Evolutionary conservation across 2,888 invertebrate species (phyloP).

Genomic region (Andrena flavipes): DNA sequence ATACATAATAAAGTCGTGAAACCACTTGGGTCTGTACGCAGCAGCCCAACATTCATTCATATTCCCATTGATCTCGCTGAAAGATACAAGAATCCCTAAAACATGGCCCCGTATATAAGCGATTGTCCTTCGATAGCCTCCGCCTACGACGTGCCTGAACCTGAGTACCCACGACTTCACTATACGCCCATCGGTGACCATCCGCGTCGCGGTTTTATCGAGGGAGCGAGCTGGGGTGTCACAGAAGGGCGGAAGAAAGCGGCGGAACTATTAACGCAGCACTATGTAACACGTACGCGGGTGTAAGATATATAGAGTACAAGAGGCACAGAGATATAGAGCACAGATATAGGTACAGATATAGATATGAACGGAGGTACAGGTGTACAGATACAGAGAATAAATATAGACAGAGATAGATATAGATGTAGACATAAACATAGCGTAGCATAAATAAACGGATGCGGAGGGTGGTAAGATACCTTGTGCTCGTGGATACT

Average conservation of each 20-base stretch:
- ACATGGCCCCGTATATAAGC: too few relatives aligned
- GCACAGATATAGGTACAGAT: constrained; percentile 37
- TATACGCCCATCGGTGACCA: too few relatives aligned
- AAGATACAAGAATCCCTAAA: too few relatives aligned
- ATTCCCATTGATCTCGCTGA: too few relatives aligned
- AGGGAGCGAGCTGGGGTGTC: constrained; percentile 21
- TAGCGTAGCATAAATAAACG: constrained; percentile 14
- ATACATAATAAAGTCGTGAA: too few relatives aligned
- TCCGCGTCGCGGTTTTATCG: not conserved
- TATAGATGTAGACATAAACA: constrained; percentile 25
- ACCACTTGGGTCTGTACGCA: too few relatives aligned
- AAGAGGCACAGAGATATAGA: constrained; percentile 17
- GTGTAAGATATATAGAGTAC: constrained; percentile 31
- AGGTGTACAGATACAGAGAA: constrained; percentile 1
- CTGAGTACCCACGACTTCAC: too few relatives aligned
- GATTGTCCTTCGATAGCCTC: too few relatives aligned
- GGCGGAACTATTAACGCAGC: constrained; percentile 31
- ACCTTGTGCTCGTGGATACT: constrained; percentile 50
- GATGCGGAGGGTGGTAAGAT: constrained; percentile 8
- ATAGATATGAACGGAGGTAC: constrained; percentile 10
- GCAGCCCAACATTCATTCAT: too few relatives aligned
- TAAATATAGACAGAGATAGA: constrained; percentile 28
- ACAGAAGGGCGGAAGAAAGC: constrained; percentile 31
- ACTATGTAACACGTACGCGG: constrained; percentile 37
- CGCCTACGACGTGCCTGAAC: too few relatives aligned